Evolutionary conservation across 2,797 vertebrate genomes (phyloP), one percentile per base, ranked within the genome.

Genomic region (Clarias pachynema): DNA sequence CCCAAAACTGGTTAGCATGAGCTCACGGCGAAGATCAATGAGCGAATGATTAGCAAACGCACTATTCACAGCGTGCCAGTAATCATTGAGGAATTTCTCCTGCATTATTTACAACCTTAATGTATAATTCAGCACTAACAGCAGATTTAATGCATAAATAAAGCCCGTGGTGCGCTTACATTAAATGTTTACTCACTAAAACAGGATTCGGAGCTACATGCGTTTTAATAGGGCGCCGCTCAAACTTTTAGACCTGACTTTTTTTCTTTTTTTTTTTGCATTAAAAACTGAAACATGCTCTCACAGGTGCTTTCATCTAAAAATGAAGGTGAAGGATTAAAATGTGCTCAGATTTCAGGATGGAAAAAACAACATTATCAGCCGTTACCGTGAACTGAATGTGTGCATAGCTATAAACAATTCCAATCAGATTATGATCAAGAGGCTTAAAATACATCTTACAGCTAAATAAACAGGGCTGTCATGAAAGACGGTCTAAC

Each of bases 71-170:
- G 92, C 90, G 91, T 91, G 93, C 92, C 92, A 93, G 93, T 95
- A 95, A 95, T 95, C 93, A 95, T 93, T 94, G 94, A 94, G 93
- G 93, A 94, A 92, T 91, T 89, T 90, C 87, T 87, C 82, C 92
- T 96, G 93, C 92, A 96, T 96, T 95, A 96, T 95, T 95, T 94
- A 96, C 92, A 8, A 53, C 80, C 91, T 53, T 95, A 86, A 96
- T 96, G 95, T 94, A 94, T 96, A 95, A 96, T 96, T 96, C 95
- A 95, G 91, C 93, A 82, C 92, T 93, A 95, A 95, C 94, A 95
- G 94, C 94, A 94, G 94, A 94, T 94, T 95, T 94, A 93, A 95
- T 95, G 95, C 95, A 96, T 96, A 95, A 95, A 95, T 95, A 95
- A 95, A 93, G 91, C 91, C 91, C 83, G 90, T 93, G 92, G 93